phyloP scores from a whole-genome alignment of 2,113 vertebrate species.

The Pongo abelii region DNA sequence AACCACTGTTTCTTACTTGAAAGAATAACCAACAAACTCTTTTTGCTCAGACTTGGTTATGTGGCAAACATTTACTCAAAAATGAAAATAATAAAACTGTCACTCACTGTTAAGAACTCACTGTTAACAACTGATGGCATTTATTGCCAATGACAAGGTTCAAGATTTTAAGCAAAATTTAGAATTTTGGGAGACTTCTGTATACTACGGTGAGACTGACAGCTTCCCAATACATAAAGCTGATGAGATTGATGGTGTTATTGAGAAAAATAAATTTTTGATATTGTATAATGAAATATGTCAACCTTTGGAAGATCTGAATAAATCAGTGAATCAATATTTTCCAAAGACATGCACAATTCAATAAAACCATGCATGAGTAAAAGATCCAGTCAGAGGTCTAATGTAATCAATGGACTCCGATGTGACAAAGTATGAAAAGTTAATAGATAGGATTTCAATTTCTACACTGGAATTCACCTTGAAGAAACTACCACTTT shows the following conservation, averaged over 20 bases:
- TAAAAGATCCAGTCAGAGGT: not conserved
- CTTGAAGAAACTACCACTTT: not conserved
- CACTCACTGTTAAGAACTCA: not conserved
- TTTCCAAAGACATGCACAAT: not conserved
- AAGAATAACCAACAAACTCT: not conserved
- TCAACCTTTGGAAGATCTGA: not conserved
- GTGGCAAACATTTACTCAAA: not conserved
- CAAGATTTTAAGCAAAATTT: not conserved
- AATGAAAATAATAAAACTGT: not conserved
- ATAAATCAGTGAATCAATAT: not conserved
- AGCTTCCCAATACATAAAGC: not conserved
- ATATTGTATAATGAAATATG: not conserved
- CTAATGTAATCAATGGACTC: not conserved
- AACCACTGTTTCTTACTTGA: not conserved
- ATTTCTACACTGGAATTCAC: not conserved
- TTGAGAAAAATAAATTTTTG: not conserved
- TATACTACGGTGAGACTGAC: not conserved
- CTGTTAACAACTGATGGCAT: not conserved
- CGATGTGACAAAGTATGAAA: not conserved
- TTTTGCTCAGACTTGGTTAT: not conserved
- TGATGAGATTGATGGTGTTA: not conserved
- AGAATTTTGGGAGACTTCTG: not conserved
- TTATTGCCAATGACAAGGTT: constrained; percentile 3
- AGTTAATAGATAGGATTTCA: not conserved
- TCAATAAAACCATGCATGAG: not conserved